Percentiles rank a stretch among this genome's conserved stretches.
phyloP scores from a whole-genome alignment of 2,797 vertebrate species.

The Pelobates cultripes region DNA sequence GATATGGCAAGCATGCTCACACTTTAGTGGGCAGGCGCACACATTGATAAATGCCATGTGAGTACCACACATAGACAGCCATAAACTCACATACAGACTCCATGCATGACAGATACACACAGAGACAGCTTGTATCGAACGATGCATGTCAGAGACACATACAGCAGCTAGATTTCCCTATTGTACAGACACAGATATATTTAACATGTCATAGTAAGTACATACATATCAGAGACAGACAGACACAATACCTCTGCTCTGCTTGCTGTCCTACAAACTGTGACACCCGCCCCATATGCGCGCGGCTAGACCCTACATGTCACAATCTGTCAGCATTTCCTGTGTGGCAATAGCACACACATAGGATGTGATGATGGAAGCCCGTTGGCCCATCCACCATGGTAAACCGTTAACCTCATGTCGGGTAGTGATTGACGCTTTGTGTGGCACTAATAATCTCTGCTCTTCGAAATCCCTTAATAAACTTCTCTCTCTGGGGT shows the following conservation, averaged over 20 bases:
- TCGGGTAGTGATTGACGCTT: too few species aligned
- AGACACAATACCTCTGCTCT: conserved; percentile 1
- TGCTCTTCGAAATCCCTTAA: too few species aligned
- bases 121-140: too few species aligned
- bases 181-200: not conserved
- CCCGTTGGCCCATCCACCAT: not conserved
- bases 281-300: not conserved
- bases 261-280: not conserved
- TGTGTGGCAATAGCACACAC: conserved; percentile 1
- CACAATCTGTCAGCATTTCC: conserved; percentile 31
- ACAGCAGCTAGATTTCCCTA: not conserved
- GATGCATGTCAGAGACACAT: too few species aligned
- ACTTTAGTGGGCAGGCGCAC: too few species aligned
- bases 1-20: too few species aligned
- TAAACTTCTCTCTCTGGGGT: too few species aligned
- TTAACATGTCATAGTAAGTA: not conserved
- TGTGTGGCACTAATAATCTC: too few species aligned
- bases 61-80: too few species aligned
- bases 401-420: not conserved
- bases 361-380: not conserved
- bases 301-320: not conserved
- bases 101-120: too few species aligned
- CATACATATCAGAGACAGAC: not conserved
- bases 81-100: too few species aligned
- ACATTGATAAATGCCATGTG: too few species aligned